Conservation (phyloP, 1,140 invertebrate species). For the Diuraphis noxia region DNA sequence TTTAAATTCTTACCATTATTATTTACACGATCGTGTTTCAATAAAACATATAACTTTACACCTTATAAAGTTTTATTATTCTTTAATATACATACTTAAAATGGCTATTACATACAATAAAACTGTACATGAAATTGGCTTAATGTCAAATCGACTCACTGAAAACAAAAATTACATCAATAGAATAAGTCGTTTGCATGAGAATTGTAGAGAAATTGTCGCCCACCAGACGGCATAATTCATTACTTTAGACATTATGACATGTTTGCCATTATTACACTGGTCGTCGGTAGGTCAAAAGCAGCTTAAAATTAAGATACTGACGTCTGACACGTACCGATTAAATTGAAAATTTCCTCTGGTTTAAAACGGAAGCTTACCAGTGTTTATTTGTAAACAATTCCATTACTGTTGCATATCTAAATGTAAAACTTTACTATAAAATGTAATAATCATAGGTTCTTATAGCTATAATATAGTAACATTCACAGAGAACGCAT, state of each 20-base stretch:
- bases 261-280: neutral
- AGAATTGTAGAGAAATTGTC: neutral
- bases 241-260: neutral
- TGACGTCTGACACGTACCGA: neutral
- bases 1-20: neutral
- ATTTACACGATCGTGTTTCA: slow-evolving; percentile 10
- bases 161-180: slow-evolving; percentile 33
- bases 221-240: neutral
- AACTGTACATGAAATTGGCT: slow-evolving; percentile 12
- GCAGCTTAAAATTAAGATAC: neutral
- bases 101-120: slow-evolving; percentile 20
- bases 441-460: too few species aligned
- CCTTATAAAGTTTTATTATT: slow-evolving; percentile 4
- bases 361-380: neutral
- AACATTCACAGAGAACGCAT: neutral
- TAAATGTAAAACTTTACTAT: neutral
- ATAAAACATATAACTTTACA: neutral
- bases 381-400: neutral
- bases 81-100: neutral
- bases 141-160: neutral
- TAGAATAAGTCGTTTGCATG: slow-evolving; percentile 35
- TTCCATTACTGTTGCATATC: neutral
- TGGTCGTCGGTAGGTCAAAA: neutral
- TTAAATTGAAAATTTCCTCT: neutral
- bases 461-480: neutral